These are phyloP conservation scores for Bombus soroeensis DNA, from an alignment of 1,140 invertebrate genomes.

Conservation along the genomic window DNA sequence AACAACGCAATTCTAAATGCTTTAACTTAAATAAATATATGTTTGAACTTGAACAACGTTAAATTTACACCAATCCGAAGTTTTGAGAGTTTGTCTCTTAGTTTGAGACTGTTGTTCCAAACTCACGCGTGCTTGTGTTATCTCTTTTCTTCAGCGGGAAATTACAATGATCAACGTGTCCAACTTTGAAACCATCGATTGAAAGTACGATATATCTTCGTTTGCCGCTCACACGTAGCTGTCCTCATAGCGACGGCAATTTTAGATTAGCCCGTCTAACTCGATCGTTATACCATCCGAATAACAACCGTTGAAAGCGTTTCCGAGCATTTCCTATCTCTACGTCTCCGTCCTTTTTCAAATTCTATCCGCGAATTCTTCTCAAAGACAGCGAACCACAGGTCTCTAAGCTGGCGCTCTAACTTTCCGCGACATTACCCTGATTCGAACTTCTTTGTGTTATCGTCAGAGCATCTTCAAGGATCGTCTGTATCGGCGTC, in stretches of 20 bases:
- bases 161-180: neutral
- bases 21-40: neutral
- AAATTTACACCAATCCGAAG: neutral
- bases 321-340: too few relatives aligned
- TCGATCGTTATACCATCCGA: neutral
- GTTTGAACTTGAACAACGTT: neutral
- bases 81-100: neutral
- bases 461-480: conserved; percentile 27
- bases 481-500: conserved; percentile 51
- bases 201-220: neutral
- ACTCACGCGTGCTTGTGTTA: neutral
- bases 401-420: conserved; percentile 31
- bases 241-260: neutral
- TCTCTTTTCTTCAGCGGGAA: neutral
- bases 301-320: neutral
- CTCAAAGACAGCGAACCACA: neutral
- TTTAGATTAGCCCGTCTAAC: neutral
- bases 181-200: neutral
- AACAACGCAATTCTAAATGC: neutral
- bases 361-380: conserved; percentile 27
- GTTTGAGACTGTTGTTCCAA: neutral
- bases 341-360: neutral
- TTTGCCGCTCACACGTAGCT: neutral
- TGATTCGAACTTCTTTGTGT: conserved; percentile 73
- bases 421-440: conserved; percentile 76